Percentiles rank a stretch among this genome's conserved stretches.
Evolutionary conservation across 1,140 invertebrate species (phyloP).

Genomic region (Drosophila guanche): DNA sequence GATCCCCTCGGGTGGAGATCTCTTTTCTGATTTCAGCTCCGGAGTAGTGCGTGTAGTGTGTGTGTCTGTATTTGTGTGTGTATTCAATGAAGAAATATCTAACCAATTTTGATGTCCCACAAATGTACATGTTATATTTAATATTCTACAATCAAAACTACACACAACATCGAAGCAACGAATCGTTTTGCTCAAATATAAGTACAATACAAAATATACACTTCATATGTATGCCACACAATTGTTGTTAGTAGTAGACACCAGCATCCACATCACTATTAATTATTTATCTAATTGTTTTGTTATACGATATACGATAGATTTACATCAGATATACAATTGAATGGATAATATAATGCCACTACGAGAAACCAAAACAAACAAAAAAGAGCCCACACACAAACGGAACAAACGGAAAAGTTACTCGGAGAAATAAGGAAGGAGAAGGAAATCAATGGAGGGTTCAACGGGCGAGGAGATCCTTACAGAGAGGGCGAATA

Average conservation of each 20-base stretch:
- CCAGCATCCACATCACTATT: slow-evolving; percentile 16
- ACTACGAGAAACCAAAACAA: slow-evolving; percentile 14
- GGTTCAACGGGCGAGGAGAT: background rate
- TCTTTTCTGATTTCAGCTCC: too few relatives aligned
- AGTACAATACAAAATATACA: slow-evolving; percentile 22
- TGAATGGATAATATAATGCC: slow-evolving; percentile 12
- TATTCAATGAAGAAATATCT: background rate
- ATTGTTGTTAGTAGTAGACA: slow-evolving; percentile 54
- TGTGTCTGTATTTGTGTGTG: background rate
- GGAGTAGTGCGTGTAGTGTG: too few relatives aligned
- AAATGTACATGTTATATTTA: background rate
- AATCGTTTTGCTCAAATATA: background rate
- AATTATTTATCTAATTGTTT: slow-evolving; percentile 5
- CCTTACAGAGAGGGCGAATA: too few relatives aligned
- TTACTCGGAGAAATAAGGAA: slow-evolving; percentile 4
- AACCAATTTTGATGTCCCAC: too few relatives aligned
- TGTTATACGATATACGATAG: background rate
- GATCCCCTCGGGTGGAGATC: too few relatives aligned
- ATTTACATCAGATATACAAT: background rate
- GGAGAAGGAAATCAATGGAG: slow-evolving; percentile 1
- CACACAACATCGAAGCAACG: slow-evolving; percentile 67
- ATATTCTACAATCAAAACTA: slow-evolving; percentile 51
- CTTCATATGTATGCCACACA: slow-evolving; percentile 3
- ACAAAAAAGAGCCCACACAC: slow-evolving; percentile 13
- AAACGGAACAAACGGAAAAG: background rate